phyloP scores from a whole-genome alignment of 2,113 vertebrate genomes.

The Ceratotherium simum region DNA sequence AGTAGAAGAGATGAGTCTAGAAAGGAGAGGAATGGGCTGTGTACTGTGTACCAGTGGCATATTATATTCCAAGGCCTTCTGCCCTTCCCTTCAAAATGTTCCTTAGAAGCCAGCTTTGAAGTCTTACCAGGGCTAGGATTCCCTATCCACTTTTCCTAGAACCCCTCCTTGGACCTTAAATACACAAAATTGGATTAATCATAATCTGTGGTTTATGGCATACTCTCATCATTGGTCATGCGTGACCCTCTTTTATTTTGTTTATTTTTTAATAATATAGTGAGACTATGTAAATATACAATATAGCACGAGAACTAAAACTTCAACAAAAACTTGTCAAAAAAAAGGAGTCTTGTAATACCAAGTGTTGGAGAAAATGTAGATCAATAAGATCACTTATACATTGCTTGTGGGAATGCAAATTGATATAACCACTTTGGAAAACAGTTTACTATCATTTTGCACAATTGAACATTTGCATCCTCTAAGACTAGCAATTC shows the following conservation, averaged over 20 bases:
- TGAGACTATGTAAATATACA: not conserved
- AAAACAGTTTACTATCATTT: conserved; percentile 5
- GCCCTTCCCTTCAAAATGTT: not conserved
- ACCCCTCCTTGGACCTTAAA: not conserved
- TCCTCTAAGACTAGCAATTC: not conserved
- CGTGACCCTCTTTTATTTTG: not conserved
- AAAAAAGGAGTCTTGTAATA: not conserved
- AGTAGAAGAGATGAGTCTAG: not conserved
- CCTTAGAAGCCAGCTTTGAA: not conserved
- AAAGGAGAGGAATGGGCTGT: not conserved
- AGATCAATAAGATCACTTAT: not conserved
- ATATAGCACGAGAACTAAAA: not conserved
- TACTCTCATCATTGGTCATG: not conserved
- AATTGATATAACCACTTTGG: not conserved
- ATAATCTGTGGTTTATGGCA: not conserved
- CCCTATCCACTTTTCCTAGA: not conserved
- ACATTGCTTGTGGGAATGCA: not conserved
- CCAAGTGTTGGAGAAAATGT: not conserved
- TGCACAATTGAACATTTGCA: not conserved
- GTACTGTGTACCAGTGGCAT: not conserved
- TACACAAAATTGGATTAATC: not conserved
- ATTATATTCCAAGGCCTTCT: not conserved
- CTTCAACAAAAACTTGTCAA: not conserved
- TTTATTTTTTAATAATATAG: conserved; percentile 21
- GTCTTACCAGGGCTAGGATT: not conserved